Evolutionary conservation across 1,140 invertebrate genomes (phyloP), one percentile per base, ranked within the genome.

Genomic region (Chymomyza costata): DNA sequence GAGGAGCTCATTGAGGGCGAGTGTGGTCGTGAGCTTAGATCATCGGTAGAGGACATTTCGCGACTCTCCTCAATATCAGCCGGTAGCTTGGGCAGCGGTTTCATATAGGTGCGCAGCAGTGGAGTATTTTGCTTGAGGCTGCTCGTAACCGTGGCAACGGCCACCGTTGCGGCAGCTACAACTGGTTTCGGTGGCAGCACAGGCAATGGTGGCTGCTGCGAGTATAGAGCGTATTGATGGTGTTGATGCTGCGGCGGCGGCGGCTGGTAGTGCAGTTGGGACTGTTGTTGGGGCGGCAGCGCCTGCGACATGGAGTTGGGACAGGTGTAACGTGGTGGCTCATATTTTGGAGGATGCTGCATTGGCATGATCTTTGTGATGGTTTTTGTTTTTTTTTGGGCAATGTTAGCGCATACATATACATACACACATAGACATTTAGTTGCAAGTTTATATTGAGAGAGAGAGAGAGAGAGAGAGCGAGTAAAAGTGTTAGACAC

Each of bases 1-100:
- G 92, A 93, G 40, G 92, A 93, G 82, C 92, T 93, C 34, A 93
- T 89, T 70, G 91, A 92, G 1, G 92, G 92, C 16, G 92, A 93
- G 50, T 92, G 90, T 52, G 93, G 93, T 1, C 93, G 85, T 0
- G 92, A 93, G 74, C 92, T 93, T 11, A 94, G 89, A 83, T 94
- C 93, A 82, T 94, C 93, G 1, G 92, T 92, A 0, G 92, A 94
- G 1, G 92, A 93, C 81, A 86, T 83, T 41, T 86, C 84, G 1
- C 81, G 73, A 38, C 59, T 83, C 45, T 86, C 84, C 38, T 86
- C 84, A 13, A 85, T 45, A 16, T 85, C 73, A 2, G 65, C 85
- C 15, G 88, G 88, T 38, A 86, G 47, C 64, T 89, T 89, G 18
- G 89, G 89, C 59, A 90, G 66, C n/a, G 89, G 89, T 70, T 90